Conservation (phyloP, 2,797 vertebrate genomes). For the Pteropus rufus region DNA sequence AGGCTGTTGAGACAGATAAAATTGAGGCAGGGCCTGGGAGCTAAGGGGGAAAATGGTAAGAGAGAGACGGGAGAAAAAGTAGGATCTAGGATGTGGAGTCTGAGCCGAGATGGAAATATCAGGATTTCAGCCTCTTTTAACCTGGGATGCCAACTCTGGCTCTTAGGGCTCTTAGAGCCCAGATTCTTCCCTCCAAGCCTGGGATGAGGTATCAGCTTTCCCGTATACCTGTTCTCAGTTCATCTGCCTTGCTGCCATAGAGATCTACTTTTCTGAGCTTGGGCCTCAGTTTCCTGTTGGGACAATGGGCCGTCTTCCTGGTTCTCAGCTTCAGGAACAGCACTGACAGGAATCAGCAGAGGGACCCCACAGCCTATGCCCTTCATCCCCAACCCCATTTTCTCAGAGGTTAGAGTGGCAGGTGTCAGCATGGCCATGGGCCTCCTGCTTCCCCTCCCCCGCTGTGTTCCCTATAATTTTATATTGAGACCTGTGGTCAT, state of each 20-base stretch:
- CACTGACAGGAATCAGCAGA: not conserved
- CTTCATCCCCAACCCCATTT: not conserved
- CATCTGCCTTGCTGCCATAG: not conserved
- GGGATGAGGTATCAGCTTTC: not conserved
- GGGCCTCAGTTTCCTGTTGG: not conserved
- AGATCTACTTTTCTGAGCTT: not conserved
- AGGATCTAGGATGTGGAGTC: not conserved
- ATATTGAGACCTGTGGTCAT: conserved; percentile 88
- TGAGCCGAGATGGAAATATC: not conserved
- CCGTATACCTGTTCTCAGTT: not conserved
- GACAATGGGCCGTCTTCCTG: not conserved
- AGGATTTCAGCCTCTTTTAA: not conserved
- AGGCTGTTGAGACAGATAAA: not conserved
- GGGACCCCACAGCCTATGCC: not conserved
- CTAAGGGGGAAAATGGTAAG: not conserved
- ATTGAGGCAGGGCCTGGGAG: not conserved
- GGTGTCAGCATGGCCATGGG: conserved; percentile 28
- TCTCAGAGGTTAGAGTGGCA: conserved; percentile 52
- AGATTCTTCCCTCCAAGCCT: not conserved
- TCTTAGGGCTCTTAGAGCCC: not conserved
- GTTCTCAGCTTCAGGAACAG: not conserved
- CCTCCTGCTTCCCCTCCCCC: conserved; percentile 45
- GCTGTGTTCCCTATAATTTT: conserved; percentile 84
- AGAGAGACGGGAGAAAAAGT: not conserved
- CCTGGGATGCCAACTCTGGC: not conserved